phyloP scores from a whole-genome alignment of 2,797 vertebrate species.

The Oreochromis grahami region DNA sequence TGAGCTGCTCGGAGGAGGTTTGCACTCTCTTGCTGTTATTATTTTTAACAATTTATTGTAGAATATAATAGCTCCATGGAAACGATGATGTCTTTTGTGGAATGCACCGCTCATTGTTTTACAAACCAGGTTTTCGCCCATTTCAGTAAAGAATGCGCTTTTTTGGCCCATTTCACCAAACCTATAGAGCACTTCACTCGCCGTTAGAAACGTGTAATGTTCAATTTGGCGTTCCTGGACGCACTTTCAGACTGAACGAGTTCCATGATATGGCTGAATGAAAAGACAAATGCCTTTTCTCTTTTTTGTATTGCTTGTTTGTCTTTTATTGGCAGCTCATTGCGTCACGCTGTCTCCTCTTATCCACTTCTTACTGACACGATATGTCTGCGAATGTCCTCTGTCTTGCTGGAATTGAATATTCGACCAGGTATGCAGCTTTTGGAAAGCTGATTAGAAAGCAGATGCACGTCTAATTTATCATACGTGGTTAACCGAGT shows the following conservation, averaged over 20 bases:
- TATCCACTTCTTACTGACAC: slow-evolving; percentile 1
- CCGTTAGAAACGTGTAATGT: not conserved
- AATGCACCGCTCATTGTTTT: not conserved
- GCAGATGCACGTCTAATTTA: slow-evolving; percentile 47
- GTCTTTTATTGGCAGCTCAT: slow-evolving; percentile 9
- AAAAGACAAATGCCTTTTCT: not conserved
- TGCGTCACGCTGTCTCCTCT: not conserved
- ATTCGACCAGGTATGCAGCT: slow-evolving; percentile 25
- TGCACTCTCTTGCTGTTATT: not conserved
- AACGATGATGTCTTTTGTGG: not conserved
- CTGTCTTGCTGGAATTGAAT: not conserved
- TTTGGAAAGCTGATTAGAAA: slow-evolving; percentile 57
- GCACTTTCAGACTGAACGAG: not conserved
- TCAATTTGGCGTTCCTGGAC: not conserved
- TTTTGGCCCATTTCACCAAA: slow-evolving; percentile 18
- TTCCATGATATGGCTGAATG: not conserved
- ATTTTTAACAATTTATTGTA: not conserved
- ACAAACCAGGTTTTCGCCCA: not conserved
- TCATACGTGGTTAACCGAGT: slow-evolving; percentile 49
- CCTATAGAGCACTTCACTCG: not conserved
- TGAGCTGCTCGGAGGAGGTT: not conserved
- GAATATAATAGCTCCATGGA: not conserved
- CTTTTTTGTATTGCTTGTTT: not conserved
- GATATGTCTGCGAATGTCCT: not conserved
- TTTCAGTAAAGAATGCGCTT: not conserved